A percentile compares a stretch with the other conserved stretches of the same genome.
phyloP scores from a whole-genome alignment of 2,888 invertebrate genomes.

The Acanthococcus lagerstroemiae region DNA sequence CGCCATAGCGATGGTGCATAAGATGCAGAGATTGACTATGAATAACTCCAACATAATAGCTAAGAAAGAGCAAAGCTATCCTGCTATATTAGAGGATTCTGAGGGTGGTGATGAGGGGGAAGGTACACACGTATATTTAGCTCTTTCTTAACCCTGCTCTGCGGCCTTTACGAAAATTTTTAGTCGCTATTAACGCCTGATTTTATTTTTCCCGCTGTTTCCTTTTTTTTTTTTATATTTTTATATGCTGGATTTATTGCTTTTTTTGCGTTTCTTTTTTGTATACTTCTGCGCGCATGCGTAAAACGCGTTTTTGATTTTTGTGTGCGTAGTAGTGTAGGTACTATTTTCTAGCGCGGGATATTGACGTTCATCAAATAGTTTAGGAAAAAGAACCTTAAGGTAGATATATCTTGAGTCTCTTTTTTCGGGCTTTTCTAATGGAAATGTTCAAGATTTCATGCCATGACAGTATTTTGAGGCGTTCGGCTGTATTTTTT shows the following conservation, averaged over 20 bases:
- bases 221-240: background rate
- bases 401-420: too few species aligned
- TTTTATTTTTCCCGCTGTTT: background rate
- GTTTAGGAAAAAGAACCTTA: too few species aligned
- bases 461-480: too few species aligned
- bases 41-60: slow-evolving; percentile 48
- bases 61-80: slow-evolving; percentile 40
- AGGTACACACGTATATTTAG: slow-evolving; percentile 35
- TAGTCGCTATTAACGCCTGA: background rate
- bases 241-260: background rate
- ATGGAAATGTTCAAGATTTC: too few species aligned
- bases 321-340: too few species aligned
- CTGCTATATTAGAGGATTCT: slow-evolving; percentile 41
- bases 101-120: slow-evolving; percentile 37
- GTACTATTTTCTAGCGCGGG: too few species aligned
- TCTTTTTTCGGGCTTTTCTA: too few species aligned
- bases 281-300: background rate
- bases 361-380: too few species aligned
- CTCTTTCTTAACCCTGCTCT: slow-evolving; percentile 18
- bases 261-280: background rate
- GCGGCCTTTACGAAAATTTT: slow-evolving; percentile 1
- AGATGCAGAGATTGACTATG: slow-evolving; percentile 94
- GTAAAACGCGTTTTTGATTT: too few species aligned
- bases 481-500: too few species aligned
- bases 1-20: slow-evolving; percentile 45